Base-by-base conservation (phyloP, 2,797 vertebrate genomes). In the Diglossa cyanea region DNA sequence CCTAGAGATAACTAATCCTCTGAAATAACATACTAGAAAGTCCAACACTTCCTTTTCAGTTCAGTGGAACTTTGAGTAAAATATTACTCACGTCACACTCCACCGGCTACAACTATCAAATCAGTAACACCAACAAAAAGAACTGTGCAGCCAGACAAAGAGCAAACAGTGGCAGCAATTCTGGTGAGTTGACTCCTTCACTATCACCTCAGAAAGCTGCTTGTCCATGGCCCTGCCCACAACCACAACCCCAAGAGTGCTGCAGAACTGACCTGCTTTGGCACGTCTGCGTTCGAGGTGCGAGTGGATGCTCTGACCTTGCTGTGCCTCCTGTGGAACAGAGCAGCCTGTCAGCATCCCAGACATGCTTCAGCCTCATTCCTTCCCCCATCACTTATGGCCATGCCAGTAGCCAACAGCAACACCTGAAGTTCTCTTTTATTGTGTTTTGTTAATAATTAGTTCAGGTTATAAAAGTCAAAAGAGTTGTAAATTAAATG, bases 281-380 rank as follows among this genome's bases (percentile, higher is more conserved):
- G 98, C 97, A 98, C 90, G 24, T 99, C 98, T 10, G 97, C 37
- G 94, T 97, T 97, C 3, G 98, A 94, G 94, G 98, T 94, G 12
- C 98, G 98, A 92, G 98, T 74, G 51, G 99, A 98, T 37, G 96
- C 97, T 95, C 98, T 98, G 54, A 98, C 96, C 98, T 98, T 99
- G 97, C 99, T 99, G 98, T 99, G 98, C 96, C 98, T 98, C 98
- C 99, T 99, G 97, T 79, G 73, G 97, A 90, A 97, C 65, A 98
- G 88, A 97, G 88, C 50, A 94, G 25, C 39, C 55, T 12, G 23
- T 98, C 91, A 98, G 93, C 42, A 92, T 15, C 58, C 75, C 35
- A 72, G 33, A 21, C 55, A 54, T 11, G 2, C 35, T 35, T 4
- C 33, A 62, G 39, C 24, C 37, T 44, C 19, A 24, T 21, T 58